Base-by-base conservation (phyloP, 1,140 invertebrate genomes). In the Asobara japonica region DNA sequence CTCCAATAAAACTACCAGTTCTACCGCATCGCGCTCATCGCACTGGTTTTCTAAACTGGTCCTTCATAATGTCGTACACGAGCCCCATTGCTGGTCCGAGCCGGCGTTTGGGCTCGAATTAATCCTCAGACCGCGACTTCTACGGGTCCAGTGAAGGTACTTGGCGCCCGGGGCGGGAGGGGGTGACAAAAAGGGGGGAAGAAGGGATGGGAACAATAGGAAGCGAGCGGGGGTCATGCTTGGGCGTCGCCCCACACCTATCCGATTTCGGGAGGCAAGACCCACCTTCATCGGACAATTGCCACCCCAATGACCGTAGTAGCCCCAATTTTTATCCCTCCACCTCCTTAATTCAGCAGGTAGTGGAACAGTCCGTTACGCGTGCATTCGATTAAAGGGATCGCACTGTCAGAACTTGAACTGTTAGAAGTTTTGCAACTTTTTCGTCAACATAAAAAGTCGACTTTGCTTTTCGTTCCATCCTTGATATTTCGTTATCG, bases 221-320 rank as follows among this genome's bases (percentile, higher is more conserved):
- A 72, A 71, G 51, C 45, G 74, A 71, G 68, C 68, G 69, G 60
- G 75, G 72, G 72, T 76, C 75, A 76, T 69, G 70, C 66, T 70
- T 78, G 76, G 79, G 80, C 81, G 80, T 80, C 79, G 82, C 77
- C 81, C 79, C 77, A 36, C 31, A 83, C 80, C 82, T 79, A 83
- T 82, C 78, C 78, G 68, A 83, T 82, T 82, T 82, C 80, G 71
- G 72, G 72, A 74, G 77, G 56, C 31, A 62, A 76, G 78, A 79
- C 79, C 64, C 74, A 76, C 80, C 65, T 76, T 73, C 71, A n/a
- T n/a, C 56, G 33, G 48, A 61, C 66, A 45, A 33, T 68, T 30
- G 25, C 41, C 36, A 56, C 45, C 30, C n/a, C n/a, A 27, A 10
- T 68, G 16, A 20, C 29, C 41, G n/a, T 25, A 27, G 8, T 51